Conservation (phyloP, 2,113 vertebrate species). For the Ptilorrhoa leucosticta region DNA sequence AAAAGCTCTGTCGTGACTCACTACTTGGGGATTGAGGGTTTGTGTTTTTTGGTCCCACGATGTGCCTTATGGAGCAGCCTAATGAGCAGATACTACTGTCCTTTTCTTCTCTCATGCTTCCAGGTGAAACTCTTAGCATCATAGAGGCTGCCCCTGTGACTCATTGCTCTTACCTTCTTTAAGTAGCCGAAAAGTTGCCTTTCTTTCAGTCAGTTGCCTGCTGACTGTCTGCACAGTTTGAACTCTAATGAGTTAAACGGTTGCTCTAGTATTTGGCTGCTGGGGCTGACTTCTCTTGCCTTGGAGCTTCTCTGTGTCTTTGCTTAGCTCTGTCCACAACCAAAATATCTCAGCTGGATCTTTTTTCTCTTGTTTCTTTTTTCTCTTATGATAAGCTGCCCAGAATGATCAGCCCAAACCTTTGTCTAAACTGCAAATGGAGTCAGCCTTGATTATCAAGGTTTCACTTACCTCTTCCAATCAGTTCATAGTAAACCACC, state of each 20-base stretch:
- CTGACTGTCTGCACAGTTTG: not conserved
- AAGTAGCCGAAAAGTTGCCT: not conserved
- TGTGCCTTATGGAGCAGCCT: not conserved
- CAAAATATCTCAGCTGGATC: not conserved
- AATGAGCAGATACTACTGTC: not conserved
- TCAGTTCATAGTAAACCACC: not conserved
- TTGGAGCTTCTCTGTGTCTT: not conserved
- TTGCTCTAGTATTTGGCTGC: not conserved
- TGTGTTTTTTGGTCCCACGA: not conserved
- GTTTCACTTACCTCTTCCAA: not conserved
- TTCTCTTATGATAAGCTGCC: not conserved
- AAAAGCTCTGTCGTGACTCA: not conserved
- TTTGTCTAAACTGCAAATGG: not conserved
- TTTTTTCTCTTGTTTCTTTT: not conserved
- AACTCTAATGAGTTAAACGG: not conserved
- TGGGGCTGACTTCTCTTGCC: not conserved
- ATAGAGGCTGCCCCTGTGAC: not conserved
- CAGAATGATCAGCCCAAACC: not conserved
- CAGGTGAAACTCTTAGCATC: not conserved
- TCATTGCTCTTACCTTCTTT: not conserved
- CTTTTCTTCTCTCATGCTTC: not conserved
- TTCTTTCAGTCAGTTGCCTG: not conserved
- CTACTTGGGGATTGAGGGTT: rapidly evolving
- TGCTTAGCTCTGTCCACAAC: not conserved
- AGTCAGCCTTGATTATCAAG: not conserved